Base-by-base conservation (phyloP, 2,888 invertebrate species). In the Chrysotoxum bicinctum region DNA sequence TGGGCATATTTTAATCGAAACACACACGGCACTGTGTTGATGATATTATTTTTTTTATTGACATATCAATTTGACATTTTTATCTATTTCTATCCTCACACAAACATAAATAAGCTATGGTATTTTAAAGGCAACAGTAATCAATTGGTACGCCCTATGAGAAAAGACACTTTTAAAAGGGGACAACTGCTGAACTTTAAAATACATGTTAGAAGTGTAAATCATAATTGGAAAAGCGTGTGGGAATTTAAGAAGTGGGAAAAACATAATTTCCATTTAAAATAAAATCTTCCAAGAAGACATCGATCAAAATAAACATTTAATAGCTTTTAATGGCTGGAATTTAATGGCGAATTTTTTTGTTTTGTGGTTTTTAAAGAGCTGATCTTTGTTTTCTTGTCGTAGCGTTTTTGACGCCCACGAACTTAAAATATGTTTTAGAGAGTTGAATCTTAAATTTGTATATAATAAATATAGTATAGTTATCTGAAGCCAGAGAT, bases 271-370 rank as follows among this genome's bases (percentile, higher is more conserved):
- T 69, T 69, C 45, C 21, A 75, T 62, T 69, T 37, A 21, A 52
- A 21, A 23, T 23, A 16, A 21, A 35, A 19, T 6, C 21, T 23
- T 60, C 6, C 7, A 64, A 58, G 3, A 26, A 6, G 10, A 54
- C 32, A 74, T 74, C 68, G 54, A 74, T 74, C 78, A 69, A 78
- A 82, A 77, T 37, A 68, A 62, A 70, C 66, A 81, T 66, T 64
- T 75, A 76, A 68, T 26, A 45, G 43, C 52, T 43, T 62, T 52
- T 54, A 54, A 2, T 23, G 32, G 21, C 56, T 35, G 10, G 14
- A 3, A 19, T 35, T 14, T 35, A 26, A 21, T 12, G 16, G 8
- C 19, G 19, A 14, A 8, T 43, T 8, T 35, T 19, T 16, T n/a
- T n/a, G n/a, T n/a, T n/a, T n/a, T n/a, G n/a, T n/a, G n/a, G 19